Conservation (phyloP, 2,888 invertebrate genomes). For the Papilio elwesi region DNA sequence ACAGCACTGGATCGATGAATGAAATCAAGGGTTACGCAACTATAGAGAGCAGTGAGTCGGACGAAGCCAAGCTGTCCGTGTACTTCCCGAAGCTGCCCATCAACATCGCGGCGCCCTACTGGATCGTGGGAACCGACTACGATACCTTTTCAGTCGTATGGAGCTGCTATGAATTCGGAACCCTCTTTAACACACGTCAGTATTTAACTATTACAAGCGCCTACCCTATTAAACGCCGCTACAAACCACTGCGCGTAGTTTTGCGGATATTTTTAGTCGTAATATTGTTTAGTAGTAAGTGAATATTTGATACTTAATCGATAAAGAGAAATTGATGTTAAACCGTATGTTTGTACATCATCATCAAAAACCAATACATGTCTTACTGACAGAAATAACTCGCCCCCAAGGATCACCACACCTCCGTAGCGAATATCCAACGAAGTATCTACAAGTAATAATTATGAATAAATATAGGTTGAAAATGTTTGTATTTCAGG, state of each 20-base stretch:
- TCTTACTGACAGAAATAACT: too few relatives aligned
- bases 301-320: too few relatives aligned
- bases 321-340: too few relatives aligned
- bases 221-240: too few relatives aligned
- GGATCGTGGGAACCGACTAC: slow-evolving; percentile 90
- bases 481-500: slow-evolving; percentile 58
- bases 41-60: slow-evolving; percentile 71
- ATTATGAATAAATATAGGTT: neutral
- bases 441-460: neutral
- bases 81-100: slow-evolving; percentile 86
- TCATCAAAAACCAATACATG: too few relatives aligned
- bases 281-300: too few relatives aligned
- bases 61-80: slow-evolving; percentile 85
- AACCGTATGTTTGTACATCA: too few relatives aligned
- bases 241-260: too few relatives aligned
- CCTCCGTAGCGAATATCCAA: too few relatives aligned
- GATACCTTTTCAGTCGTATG: slow-evolving; percentile 88
- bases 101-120: slow-evolving; percentile 76
- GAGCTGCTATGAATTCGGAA: slow-evolving; percentile 82
- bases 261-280: too few relatives aligned
- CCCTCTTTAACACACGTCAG: slow-evolving; percentile 81
- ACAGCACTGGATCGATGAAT: slow-evolving; percentile 82
- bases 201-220: slow-evolving; percentile 35
- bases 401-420: too few relatives aligned
- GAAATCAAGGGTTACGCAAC: slow-evolving; percentile 85